Conservation (phyloP, 2,888 invertebrate species). For the Halictus quadricinctus region DNA sequence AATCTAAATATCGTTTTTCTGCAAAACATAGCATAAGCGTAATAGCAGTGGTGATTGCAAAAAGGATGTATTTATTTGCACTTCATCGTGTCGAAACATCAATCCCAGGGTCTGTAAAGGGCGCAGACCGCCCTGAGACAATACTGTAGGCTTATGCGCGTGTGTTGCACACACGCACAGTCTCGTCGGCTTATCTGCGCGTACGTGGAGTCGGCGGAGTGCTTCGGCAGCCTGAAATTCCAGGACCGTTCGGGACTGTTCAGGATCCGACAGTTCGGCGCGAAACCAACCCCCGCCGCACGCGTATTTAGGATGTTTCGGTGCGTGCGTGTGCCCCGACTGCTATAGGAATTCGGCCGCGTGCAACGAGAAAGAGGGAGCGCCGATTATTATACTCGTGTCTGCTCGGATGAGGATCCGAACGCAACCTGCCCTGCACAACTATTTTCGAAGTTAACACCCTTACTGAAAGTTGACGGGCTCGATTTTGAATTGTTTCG, state of each 20-base stretch:
- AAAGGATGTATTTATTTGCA: neutral
- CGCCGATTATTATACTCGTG: slow-evolving; percentile 44
- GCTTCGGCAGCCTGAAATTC: slow-evolving; percentile 64
- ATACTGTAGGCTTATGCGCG: slow-evolving; percentile 10
- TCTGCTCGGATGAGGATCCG: neutral
- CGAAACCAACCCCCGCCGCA: slow-evolving; percentile 58
- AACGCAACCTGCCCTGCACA: neutral
- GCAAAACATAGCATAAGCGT: neutral
- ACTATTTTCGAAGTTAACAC: neutral
- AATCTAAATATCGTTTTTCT: neutral
- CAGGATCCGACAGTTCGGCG: slow-evolving; percentile 64
- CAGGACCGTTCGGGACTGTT: slow-evolving; percentile 56
- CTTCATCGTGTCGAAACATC: neutral
- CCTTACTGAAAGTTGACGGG: neutral
- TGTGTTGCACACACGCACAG: slow-evolving; percentile 12
- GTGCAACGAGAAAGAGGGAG: slow-evolving; percentile 22
- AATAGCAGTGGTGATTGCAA: too few relatives aligned
- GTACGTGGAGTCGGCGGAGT: slow-evolving; percentile 44
- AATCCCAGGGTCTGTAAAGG: neutral
- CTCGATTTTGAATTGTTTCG: neutral
- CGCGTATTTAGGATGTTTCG: slow-evolving; percentile 43
- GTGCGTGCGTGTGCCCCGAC: slow-evolving; percentile 44
- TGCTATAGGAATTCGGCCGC: slow-evolving; percentile 46
- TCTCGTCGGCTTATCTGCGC: slow-evolving; percentile 11
- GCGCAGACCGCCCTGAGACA: neutral